These are phyloP conservation scores for Micrasema longulum DNA, from an alignment of 1,140 invertebrate genomes.

Conservation along the genomic window DNA sequence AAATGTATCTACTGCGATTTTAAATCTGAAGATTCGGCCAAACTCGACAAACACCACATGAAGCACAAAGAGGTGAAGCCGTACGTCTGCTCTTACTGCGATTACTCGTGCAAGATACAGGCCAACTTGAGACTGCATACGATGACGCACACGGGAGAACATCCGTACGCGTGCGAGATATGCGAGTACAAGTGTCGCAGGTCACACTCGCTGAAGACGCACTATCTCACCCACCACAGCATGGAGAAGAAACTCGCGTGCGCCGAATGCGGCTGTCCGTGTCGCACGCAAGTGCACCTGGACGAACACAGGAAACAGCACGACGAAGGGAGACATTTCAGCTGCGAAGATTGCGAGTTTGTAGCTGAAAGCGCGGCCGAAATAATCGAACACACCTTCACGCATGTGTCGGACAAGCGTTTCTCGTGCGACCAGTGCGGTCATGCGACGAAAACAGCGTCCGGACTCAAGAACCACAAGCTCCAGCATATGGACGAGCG, in stretches of 20 bases:
- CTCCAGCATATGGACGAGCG: slow-evolving; percentile 14
- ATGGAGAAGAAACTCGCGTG: slow-evolving; percentile 21
- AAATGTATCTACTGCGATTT: slow-evolving; percentile 25
- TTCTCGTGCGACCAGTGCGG: slow-evolving; percentile 25
- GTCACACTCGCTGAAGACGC: slow-evolving; percentile 7
- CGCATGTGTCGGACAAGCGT: background rate
- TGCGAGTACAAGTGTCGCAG: slow-evolving; percentile 13
- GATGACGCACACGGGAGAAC: slow-evolving; percentile 14
- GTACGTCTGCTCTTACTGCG: slow-evolving; percentile 3
- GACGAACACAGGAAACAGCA: slow-evolving; percentile 2
- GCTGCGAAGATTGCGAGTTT: slow-evolving; percentile 17
- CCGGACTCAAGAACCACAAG: slow-evolving; percentile 29
- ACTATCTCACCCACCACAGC: slow-evolving; percentile 9
- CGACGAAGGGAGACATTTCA: slow-evolving; percentile 1
- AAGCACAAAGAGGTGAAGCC: slow-evolving; percentile 18
- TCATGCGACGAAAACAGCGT: background rate
- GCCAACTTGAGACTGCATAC: slow-evolving; percentile 12
- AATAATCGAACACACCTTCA: slow-evolving; percentile 20
- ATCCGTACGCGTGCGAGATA: slow-evolving; percentile 6
- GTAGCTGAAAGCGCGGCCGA: slow-evolving; percentile 1
- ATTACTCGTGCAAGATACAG: background rate
- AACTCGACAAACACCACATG: slow-evolving; percentile 5
- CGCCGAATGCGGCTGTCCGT: slow-evolving; percentile 18
- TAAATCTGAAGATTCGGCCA: background rate
- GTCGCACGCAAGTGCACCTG: background rate